A percentile compares a stretch with the other conserved stretches of the same genome.
Evolutionary conservation across 2,888 invertebrate species (phyloP).

Genomic region (Nesidiocoris tenuis): DNA sequence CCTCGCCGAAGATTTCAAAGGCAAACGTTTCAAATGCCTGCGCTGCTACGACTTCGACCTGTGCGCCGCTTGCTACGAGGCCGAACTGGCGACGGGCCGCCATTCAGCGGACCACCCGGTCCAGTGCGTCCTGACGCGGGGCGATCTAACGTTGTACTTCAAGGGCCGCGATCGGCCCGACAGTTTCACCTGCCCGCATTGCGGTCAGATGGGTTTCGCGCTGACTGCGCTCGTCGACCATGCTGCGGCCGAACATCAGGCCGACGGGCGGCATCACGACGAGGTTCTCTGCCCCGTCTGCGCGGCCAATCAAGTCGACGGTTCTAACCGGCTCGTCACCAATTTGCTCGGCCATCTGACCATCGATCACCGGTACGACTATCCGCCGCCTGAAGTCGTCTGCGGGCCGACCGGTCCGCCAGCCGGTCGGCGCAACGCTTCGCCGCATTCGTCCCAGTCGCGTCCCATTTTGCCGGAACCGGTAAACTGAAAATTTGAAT

Average conservation of each 20-base stretch:
- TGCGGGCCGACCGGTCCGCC: neutral
- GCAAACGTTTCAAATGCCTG: slow-evolving; percentile 96
- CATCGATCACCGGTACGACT: neutral
- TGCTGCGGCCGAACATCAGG: slow-evolving; percentile 76
- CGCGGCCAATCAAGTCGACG: slow-evolving; percentile 72
- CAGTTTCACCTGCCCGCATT: slow-evolving; percentile 95
- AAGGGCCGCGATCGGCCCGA: slow-evolving; percentile 92
- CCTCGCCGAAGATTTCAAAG: slow-evolving; percentile 93
- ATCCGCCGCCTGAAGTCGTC: neutral
- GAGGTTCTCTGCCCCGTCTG: slow-evolving; percentile 89
- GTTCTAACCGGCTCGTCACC: slow-evolving; percentile 54
- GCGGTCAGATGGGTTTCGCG: slow-evolving; percentile 92
- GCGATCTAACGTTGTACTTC: slow-evolving; percentile 86
- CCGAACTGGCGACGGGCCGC: slow-evolving; percentile 81
- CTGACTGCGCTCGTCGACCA: slow-evolving; percentile 86
- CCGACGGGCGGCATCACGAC: neutral
- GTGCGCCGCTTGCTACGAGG: slow-evolving; percentile 92
- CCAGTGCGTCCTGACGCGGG: slow-evolving; percentile 95
- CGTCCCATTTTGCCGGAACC: neutral
- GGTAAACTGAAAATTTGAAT: neutral
- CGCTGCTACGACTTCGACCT: slow-evolving; percentile 98
- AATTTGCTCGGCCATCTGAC: neutral
- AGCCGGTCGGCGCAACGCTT: neutral
- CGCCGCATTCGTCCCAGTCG: neutral
- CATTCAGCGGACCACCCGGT: slow-evolving; percentile 96